Percentiles rank a stretch among this genome's conserved stretches.
These are phyloP conservation scores for Thrips palmi DNA, from an alignment of 1,140 invertebrate genomes.

Conservation along the genomic window DNA sequence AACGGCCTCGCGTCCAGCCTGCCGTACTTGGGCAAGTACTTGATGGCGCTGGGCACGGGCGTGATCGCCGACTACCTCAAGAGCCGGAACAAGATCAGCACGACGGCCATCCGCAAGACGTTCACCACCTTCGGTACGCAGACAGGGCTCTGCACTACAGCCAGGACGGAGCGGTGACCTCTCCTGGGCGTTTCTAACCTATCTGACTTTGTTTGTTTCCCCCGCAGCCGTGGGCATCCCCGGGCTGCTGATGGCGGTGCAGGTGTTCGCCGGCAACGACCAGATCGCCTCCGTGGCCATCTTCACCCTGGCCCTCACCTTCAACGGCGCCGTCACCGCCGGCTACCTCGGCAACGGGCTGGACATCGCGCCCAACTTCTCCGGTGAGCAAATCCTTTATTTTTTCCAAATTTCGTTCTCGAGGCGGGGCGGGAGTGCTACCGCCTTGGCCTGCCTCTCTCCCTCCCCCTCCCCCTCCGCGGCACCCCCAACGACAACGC, in stretches of 20 bases:
- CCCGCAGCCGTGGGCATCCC: conserved; percentile 10
- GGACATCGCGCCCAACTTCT: conserved; percentile 78
- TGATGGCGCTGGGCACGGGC: conserved; percentile 50
- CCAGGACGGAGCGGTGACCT: not conserved
- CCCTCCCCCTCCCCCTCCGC: too few relatives aligned
- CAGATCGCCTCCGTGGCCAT: conserved; percentile 47
- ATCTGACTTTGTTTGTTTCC: conserved; percentile 17
- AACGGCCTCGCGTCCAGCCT: conserved; percentile 74
- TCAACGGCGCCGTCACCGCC: conserved; percentile 68
- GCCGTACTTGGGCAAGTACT: conserved; percentile 70
- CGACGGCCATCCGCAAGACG: conserved; percentile 45
- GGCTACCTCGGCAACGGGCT: conserved; percentile 76
- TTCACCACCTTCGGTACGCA: conserved; percentile 42
- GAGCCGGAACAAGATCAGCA: conserved; percentile 38
- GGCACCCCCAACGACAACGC: too few relatives aligned
- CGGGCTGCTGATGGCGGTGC: conserved; percentile 35
- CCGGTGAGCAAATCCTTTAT: conserved; percentile 31
- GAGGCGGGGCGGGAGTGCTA: too few relatives aligned
- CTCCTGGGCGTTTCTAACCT: not conserved
- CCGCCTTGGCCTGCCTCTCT: too few relatives aligned
- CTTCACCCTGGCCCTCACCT: conserved; percentile 56
- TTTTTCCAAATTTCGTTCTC: not conserved
- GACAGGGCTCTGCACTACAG: not conserved
- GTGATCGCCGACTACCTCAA: conserved; percentile 47
- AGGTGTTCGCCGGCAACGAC: conserved; percentile 47